Evolutionary conservation across 2,797 vertebrate genomes (phyloP), one percentile per base, ranked within the genome.

Genomic region (Aratinga solstitialis): DNA sequence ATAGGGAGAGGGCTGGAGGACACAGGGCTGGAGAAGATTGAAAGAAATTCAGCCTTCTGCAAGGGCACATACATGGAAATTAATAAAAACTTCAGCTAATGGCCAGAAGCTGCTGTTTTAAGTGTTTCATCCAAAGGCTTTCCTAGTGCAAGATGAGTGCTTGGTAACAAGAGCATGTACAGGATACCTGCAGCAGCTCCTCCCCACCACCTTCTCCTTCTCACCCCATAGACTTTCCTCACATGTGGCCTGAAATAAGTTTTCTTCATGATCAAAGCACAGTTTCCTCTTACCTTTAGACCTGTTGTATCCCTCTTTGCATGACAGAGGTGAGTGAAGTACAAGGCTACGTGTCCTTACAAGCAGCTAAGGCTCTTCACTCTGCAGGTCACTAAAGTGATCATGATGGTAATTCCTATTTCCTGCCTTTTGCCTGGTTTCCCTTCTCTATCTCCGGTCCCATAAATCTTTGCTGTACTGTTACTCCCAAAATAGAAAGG

Each of bases 1-100:
- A 43, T 0, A 58, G 54, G 63, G 42, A 74, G 21, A 56, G 29
- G 66, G 45, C 59, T 91, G 85, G 38, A 85, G 78, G 65, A 80
- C 43, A 40, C 27, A 18, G 11, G 59, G 36, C 79, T 80, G 86
- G 88, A 91, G 79, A 69, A 94, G 51, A 13, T 5, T 45, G 88
- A 65, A 80, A 90, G 58, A 92, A 87, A 87, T 87, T 65, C 92
- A 90, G 62, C 86, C 89, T 93, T 95, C 78, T 87, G 45, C 86
- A 87, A 90, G 86, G 95, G 59, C 74, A 73, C 58, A n/a, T 27
- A 58, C 62, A 87, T 69, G 38, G 84, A 82, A 86, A 92, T 90
- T 73, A 92, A 84, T 82, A 90, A 94, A 87, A 93, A 69, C 84
- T 84, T 87, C 63, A 93, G 89, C 83, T 87, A 82, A 90, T 40